Evolutionary conservation across 2,797 vertebrate species (phyloP), one percentile per base, ranked within the genome.

Genomic region (Carcharodon carcharias): DNA sequence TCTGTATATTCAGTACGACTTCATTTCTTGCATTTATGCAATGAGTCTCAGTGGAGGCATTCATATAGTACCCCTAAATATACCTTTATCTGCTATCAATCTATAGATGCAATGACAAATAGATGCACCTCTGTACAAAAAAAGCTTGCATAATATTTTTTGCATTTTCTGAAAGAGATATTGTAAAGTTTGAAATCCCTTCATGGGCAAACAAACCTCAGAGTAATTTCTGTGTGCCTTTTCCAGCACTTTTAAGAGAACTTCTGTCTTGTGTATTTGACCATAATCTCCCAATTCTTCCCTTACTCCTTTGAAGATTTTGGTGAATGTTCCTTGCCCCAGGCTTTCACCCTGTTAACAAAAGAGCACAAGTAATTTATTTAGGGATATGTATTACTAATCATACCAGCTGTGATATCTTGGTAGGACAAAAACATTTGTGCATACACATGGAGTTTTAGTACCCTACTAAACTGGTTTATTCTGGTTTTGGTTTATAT

Each of bases 271-370:
- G 96, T 99, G 98, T 0, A 99, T 96, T 95, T 99, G 98, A 69
- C 98, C 98, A n/a, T 99, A 99, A 97, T 99, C 99, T 96, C 99
- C 98, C 77, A 98, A 97, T 98, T 99, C 99, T 96, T 98, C 98
- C 96, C 98, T 98, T 96, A 99, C 31, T 23, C 99, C 99, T 96
- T 98, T 98, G 97, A 99, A 99, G 97, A 99, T 99, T 98, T 99
- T 99, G 26, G 99, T 99, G 97, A 99, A 99, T 0, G 99, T 99
- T 65, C 99, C 99, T 97, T 99, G 99, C 61, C 99, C 99, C 97
- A 99, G 98, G 97, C 99, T 98, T 97, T 99, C 98, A 71, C 98
- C 98, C 99, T 99, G 96, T 77, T 96, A 96, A 54, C 23, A 69
- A 63, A 96, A 77, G 54, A 96, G 58, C 31, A 87, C 58, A 63